Evolutionary conservation across 2,113 vertebrate genomes (phyloP), one percentile per base, ranked within the genome.

Genomic region (Scomber scombrus): DNA sequence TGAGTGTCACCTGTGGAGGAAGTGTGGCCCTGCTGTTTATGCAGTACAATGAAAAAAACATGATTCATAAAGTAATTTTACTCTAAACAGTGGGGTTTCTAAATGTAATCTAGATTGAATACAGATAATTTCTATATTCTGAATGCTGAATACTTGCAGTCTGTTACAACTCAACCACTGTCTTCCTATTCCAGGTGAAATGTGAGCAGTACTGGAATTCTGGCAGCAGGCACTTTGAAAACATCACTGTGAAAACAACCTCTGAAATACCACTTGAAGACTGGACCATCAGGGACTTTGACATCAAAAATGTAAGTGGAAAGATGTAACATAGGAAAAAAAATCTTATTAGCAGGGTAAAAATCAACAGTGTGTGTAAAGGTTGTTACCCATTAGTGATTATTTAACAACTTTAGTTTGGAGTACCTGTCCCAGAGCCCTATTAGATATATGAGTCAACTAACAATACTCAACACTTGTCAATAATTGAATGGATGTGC

Each of bases 181-280:
- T 34, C 14, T 64, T 78, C 16, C 13, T 56, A 75, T 74, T 63
- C 8, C 46, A 99, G 98, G 95, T 97, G 16, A 99, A 99, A 94
- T 99, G 98, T 94, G 98, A 99, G 81, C 95, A 97, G 65, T 99
- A 99, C 91, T 99, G 98, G 98, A 94, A 95, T 46, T 86, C 93
- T 52, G 85, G 95, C n/a, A 71, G 90, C 12, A 96, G 94, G 84
- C 91, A 85, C 80, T 97, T 93, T 15, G 94, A 93, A 50, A 95
- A 97, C 72, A 90, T 97, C 73, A 92, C 89, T n/a, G 96, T 99
- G 73, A 95, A 93, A 21, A 89, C 93, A 81, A 94, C 94, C 0
- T 96, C 96, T 0, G 97, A 98, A 88, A 86, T 96, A 65, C 47
- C 92, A 70, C 95, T 97, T 78, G 96, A 97, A 0, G 97, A 98